Evolutionary conservation across 2,797 vertebrate species (phyloP), one percentile per base, ranked within the genome.

Genomic region (Trachops cirrhosus): DNA sequence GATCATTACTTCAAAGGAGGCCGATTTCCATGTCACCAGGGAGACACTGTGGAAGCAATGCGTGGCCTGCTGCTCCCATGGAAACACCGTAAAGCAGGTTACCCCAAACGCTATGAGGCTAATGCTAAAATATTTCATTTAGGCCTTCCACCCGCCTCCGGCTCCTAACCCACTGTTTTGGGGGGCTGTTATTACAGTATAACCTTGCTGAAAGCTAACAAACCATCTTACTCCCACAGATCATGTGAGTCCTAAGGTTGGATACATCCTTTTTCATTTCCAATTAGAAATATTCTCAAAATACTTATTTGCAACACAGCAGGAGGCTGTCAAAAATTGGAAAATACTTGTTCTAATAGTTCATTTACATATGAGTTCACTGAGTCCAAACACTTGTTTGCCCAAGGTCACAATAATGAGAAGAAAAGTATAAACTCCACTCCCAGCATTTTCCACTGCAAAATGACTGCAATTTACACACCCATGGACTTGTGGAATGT

Each of bases 1-100:
- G 73, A 93, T 92, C 89, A 87, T 82, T 78, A 94, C 50, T 96
- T 95, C 84, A 96, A 95, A 97, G 78, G 62, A 48, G 34, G 77
- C 70, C 70, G 79, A 87, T 10, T 68, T 89, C 52, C 68, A 84
- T 57, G 89, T 75, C 86, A 80, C 86, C 78, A 62, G 0, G 8
- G 52, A 89, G 29, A 91, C 54, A 83, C 41, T 44, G 37, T 21
- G 79, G 87, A 74, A 75, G 64, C 37, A 91, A 19, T 9, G 18
- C 21, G 14, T 44, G 70, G 71, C 86, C 18, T 24, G 52, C 37
- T 94, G 80, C 84, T 94, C 16, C 79, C 79, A 83, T n/a, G 75
- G 86, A 77, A 96, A 95, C 32, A 18, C 15, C 52, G n/a, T 52
- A 86, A 78, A 87, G 19, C 32, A 92, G 48, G 73, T 88, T 62